Base-by-base conservation (phyloP, 2,113 vertebrate species). In the Phylloscopus trochiloides region DNA sequence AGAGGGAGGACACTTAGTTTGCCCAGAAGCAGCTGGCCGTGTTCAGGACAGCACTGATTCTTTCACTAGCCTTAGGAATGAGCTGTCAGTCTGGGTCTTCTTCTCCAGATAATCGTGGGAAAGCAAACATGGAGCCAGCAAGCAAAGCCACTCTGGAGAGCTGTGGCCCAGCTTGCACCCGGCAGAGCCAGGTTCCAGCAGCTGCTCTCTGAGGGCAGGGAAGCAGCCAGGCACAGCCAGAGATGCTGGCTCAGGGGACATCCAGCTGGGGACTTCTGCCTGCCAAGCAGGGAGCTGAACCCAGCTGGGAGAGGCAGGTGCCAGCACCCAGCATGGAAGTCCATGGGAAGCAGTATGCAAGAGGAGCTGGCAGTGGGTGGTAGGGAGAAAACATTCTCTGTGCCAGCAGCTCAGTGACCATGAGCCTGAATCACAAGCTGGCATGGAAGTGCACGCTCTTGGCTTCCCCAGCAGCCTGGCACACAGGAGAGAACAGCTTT, bases 221-320 rank as follows among this genome's bases (percentile, higher is more conserved):
- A 82, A 76, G 50, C 36, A 82, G 66, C 0, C 0, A 45, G 74
- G 74, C 79, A 73, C 36, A 86, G 87, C 76, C 81, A 81, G 73
- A 55, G 73, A 74, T 55, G 63, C 66, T 91, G 81, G 92, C 81
- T 94, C 38, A 68, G 66, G 63, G 81, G 88, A 54, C 59, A 67
- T 29, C 47, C 94, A 94, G 81, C 87, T 96, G 93, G 76, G 62
- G 71, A 78, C 0, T 12, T 47, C n/a, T n/a, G 75, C 28, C 28
- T 95, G 94, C 85, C 92, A 93, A 88, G 48, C 10, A 5, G 28
- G 67, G 78, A 93, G 81, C 68, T 59, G 77, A 92, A 77, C 59
- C 77, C 85, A 91, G 74, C 85, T 66, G 93, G 78, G 92, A 90
- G 63, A 88, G 55, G 74, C 67, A 62, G 90, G 75, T 24, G 55